Evolutionary conservation across 2,113 vertebrate genomes (phyloP).

Genomic region (Brachypodius melanocephalos): DNA sequence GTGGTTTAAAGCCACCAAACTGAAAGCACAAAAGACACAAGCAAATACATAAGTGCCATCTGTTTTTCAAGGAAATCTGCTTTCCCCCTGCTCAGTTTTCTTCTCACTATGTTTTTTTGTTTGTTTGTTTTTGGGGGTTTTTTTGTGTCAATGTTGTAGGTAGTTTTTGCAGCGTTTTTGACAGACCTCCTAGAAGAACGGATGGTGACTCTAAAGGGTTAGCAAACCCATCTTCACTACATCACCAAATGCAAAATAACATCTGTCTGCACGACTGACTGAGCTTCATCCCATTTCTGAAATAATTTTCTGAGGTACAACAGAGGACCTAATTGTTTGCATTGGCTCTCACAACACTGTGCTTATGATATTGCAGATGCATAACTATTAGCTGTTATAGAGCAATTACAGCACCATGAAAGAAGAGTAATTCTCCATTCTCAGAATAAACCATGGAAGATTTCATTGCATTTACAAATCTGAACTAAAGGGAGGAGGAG

Average conservation of each 20-base stretch:
- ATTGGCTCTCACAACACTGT: background rate
- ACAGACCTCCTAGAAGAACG: background rate
- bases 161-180: background rate
- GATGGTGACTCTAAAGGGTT: background rate
- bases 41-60: fast-evolving
- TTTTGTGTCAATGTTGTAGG: background rate
- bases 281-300: conserved; percentile 1
- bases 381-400: conserved; percentile 27
- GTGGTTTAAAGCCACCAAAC: background rate
- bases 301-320: background rate
- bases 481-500: background rate
- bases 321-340: background rate
- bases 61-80: background rate
- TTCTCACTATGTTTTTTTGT: background rate
- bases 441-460: conserved; percentile 2
- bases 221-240: background rate
- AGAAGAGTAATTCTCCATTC: background rate
- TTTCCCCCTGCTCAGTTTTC: background rate
- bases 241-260: background rate
- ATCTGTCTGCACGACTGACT: background rate
- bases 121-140: too few relatives aligned
- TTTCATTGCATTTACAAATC: conserved; percentile 9
- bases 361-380: background rate
- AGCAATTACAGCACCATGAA: conserved; percentile 1
- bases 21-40: background rate